Evolutionary conservation across 1,140 invertebrate genomes (phyloP).

Genomic region (Scaptomyza pallida): DNA sequence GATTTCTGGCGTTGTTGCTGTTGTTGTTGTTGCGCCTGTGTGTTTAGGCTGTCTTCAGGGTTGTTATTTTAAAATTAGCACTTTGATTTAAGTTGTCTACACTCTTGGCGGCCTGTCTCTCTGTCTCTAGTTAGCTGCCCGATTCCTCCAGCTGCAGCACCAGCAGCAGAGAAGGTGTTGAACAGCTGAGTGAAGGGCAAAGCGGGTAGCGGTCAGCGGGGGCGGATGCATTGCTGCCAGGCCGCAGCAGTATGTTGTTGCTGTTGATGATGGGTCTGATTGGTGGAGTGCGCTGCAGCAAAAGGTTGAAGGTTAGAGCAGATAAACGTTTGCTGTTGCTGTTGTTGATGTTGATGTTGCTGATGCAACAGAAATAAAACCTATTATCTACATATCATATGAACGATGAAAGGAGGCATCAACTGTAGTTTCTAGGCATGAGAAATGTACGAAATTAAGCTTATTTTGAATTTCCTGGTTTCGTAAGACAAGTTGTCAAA

Average conservation of each 20-base stretch:
- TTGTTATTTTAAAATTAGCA: constrained; percentile 82
- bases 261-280: constrained; percentile 55
- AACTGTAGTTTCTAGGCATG: constrained; percentile 14
- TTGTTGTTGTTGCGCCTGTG: constrained; percentile 59
- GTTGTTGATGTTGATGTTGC: constrained; percentile 15
- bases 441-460: constrained; percentile 48
- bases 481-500: neutral
- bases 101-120: constrained; percentile 77
- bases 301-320: constrained; percentile 79
- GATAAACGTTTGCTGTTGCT: no score
- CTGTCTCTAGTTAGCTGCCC: constrained; percentile 48
- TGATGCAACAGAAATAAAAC: constrained; percentile 44
- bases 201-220: constrained; percentile 17
- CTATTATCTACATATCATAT: constrained; percentile 78
- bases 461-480: constrained; percentile 28
- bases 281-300: constrained; percentile 52
- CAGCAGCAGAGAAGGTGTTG: constrained; percentile 63
- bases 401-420: constrained; percentile 45
- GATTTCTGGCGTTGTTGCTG: constrained; percentile 41
- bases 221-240: constrained; percentile 41
- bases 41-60: constrained; percentile 80
- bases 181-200: constrained; percentile 76
- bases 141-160: constrained; percentile 39
- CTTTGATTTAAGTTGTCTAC: constrained; percentile 82
- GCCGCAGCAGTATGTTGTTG: constrained; percentile 3